Evolutionary conservation across 2,113 vertebrate species (phyloP).

Genomic region (Mobula birostris): DNA sequence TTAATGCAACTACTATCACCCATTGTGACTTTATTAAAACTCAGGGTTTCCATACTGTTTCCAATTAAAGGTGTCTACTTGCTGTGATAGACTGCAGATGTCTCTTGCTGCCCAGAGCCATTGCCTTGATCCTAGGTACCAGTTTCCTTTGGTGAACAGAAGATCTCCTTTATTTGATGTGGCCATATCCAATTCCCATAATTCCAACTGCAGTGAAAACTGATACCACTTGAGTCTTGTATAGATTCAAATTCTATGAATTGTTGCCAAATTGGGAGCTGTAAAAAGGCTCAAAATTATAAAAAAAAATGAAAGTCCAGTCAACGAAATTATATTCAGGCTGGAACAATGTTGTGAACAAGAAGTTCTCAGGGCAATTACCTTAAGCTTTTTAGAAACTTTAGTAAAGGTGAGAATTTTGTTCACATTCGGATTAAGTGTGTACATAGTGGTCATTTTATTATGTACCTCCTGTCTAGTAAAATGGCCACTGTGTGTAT

Average conservation of each 20-base stretch:
- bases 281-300: neutral
- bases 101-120: too few relatives aligned
- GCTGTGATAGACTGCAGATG: neutral
- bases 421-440: neutral
- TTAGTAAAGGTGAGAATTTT: neutral
- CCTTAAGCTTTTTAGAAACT: neutral
- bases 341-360: neutral
- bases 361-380: neutral
- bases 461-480: too few relatives aligned
- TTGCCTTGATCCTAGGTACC: neutral
- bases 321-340: neutral
- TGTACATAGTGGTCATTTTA: too few relatives aligned
- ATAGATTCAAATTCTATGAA: neutral
- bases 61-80: constrained; percentile 25
- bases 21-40: too few relatives aligned
- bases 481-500: too few relatives aligned
- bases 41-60: constrained; percentile 7
- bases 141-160: neutral
- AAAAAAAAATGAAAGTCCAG: neutral
- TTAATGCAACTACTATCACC: neutral
- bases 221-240: neutral
- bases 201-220: neutral
- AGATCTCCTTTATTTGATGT: constrained; percentile 23
- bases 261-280: neutral
- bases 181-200: neutral